Base-by-base conservation (phyloP, 2,888 invertebrate species). In the Aporophyla lueneburgensis region DNA sequence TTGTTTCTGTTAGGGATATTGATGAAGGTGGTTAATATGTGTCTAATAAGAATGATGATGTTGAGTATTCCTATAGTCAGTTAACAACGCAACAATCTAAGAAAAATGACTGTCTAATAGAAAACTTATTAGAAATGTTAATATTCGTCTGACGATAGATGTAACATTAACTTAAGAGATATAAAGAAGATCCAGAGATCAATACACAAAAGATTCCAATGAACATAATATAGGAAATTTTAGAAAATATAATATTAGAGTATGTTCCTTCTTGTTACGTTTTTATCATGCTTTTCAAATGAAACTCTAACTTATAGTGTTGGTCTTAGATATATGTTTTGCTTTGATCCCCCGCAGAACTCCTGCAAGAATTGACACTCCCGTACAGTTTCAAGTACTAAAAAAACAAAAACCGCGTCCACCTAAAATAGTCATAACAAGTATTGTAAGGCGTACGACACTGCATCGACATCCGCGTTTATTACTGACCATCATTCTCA, bases 401-500 rank as follows among this genome's bases (percentile, higher is more conserved):
- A 61, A 81, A 68, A 79, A 68, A 74, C 54, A 80, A 73, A 73
- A 80, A 43, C 6, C 40, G 7, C 14, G 12, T 49, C 19, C 12
- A 40, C 81, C 81, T 62, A 75, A 84, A 84, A 84, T 81, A 82
- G 85, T 75, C 68, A 81, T 80, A 83, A 83, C 85, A 85, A 82
- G 78, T 74, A 78, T 86, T 83, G 83, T 86, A 72, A 74, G 83
- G 69, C 51, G 76, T 63, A 70, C 65, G 76, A 79, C 82, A 85
- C 74, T 71, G 71, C 81, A 79, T 85, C 77, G 81, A 85, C 88
- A 83, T 88, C 88, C 89, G 89, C 82, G 87, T 90, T 85, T 89
- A 88, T 88, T 83, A 89, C 72, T 73, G 82, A 74, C 71, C 83
- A 73, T 71, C 78, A 65, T 89, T 90, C 89, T 66, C 70, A 78